phyloP scores from a whole-genome alignment of 30 jellyfish, hydroid and myxozoan genomes.

The Mastigias papua region DNA sequence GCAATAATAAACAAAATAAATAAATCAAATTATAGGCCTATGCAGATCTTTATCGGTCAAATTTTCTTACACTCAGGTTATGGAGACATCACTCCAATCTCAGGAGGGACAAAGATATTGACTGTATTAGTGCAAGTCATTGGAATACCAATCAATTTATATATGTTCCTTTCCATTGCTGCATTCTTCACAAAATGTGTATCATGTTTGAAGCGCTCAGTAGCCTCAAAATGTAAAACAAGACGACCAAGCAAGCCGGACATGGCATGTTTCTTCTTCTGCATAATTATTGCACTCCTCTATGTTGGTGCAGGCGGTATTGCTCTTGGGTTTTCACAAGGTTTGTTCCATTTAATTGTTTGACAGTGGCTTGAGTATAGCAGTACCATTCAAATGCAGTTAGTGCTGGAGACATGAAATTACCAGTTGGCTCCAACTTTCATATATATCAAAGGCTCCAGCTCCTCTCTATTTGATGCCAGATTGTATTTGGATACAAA shows the following conservation, averaged over 20 bases:
- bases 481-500: too few relatives aligned
- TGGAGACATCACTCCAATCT: slow-evolving; percentile 61
- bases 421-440: too few relatives aligned
- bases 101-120: slow-evolving; percentile 38
- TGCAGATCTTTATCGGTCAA: too few relatives aligned
- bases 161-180: slow-evolving; percentile 45
- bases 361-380: too few relatives aligned
- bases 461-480: too few relatives aligned
- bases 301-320: slow-evolving; percentile 50
- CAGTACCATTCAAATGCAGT: neutral
- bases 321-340: slow-evolving; percentile 25
- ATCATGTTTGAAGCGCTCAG: slow-evolving; percentile 6
- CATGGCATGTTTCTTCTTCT: slow-evolving; percentile 32
- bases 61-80: slow-evolving; percentile 7
- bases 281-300: slow-evolving; percentile 4
- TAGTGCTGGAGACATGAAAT: too few relatives aligned
- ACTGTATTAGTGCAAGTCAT: slow-evolving; percentile 30
- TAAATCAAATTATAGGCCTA: too few relatives aligned
- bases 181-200: slow-evolving; percentile 23
- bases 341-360: neutral
- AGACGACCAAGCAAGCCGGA: slow-evolving; percentile 38
- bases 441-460: too few relatives aligned
- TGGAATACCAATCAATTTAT: slow-evolving; percentile 43
- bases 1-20: too few relatives aligned
- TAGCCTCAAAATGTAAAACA: slow-evolving; percentile 28